Evolutionary conservation across 2,888 invertebrate species (phyloP).

Genomic region (Aproaerema taeniolella): DNA sequence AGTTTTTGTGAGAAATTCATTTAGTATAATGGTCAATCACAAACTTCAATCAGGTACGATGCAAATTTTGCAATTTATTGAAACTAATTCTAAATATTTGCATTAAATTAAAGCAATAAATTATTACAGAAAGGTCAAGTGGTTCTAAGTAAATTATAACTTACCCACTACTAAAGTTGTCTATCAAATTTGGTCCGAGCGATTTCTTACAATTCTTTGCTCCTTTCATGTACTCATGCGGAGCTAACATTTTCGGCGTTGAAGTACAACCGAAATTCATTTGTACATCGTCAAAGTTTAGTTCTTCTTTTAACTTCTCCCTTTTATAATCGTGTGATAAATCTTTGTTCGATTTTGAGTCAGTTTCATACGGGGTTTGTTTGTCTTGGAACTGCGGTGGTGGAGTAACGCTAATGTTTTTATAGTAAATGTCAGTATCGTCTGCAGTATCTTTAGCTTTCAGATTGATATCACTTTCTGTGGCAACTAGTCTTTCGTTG

Average conservation of each 20-base stretch:
- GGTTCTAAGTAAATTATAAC: too few relatives aligned
- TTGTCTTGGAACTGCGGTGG: constrained; percentile 70
- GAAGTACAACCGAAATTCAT: constrained; percentile 66
- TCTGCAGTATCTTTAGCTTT: constrained; percentile 38
- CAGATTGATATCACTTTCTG: constrained; percentile 39
- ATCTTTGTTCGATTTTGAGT: constrained; percentile 49
- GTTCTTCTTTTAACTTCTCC: constrained; percentile 65
- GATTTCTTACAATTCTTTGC: constrained; percentile 44
- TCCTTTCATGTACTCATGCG: constrained; percentile 56
- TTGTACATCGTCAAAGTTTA: constrained; percentile 59
- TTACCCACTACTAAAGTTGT: constrained; percentile 66
- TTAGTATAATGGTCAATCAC: constrained; percentile 1
- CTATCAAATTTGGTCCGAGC: constrained; percentile 52
- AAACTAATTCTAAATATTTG: background rate
- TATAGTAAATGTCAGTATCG: constrained; percentile 34
- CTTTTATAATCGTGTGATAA: constrained; percentile 63
- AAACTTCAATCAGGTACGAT: background rate
- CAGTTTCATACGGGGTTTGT: constrained; percentile 47
- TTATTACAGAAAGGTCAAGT: too few relatives aligned
- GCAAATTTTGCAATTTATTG: background rate
- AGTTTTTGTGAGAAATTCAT: constrained; percentile 8
- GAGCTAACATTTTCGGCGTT: constrained; percentile 69
- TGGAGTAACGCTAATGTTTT: constrained; percentile 55
- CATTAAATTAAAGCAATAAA: too few relatives aligned
- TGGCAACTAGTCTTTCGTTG: constrained; percentile 56